Conservation (phyloP, 2,113 vertebrate species). For the Hemibagrus wyckioides region DNA sequence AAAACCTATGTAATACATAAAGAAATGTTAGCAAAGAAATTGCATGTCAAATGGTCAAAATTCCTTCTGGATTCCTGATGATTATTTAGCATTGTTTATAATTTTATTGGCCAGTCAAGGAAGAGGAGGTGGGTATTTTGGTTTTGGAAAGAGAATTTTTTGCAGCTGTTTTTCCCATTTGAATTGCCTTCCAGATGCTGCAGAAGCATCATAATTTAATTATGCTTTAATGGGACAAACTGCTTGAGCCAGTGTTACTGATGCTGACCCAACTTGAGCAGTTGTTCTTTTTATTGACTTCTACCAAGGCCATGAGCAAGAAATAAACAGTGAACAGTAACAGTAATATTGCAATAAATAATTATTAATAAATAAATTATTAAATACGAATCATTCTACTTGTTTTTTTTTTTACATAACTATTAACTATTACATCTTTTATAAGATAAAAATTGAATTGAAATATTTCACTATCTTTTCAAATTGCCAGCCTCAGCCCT, state of each 20-base stretch:
- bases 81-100: background rate
- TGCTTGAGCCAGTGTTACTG: background rate
- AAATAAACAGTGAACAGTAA: background rate
- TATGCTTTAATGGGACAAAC: background rate
- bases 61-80: background rate
- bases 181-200: background rate
- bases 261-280: background rate
- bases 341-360: background rate
- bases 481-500: background rate
- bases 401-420: too few species aligned
- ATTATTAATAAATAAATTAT: background rate
- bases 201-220: background rate
- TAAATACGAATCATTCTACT: too few species aligned
- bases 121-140: background rate
- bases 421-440: background rate
- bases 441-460: background rate
- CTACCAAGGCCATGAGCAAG: background rate
- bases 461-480: background rate
- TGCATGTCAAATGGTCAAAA: background rate
- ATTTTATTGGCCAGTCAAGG: background rate
- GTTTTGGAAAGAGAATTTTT: background rate
- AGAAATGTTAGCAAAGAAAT: background rate
- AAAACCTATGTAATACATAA: background rate
- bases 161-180: background rate
- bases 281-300: background rate